Evolutionary conservation across 1,140 invertebrate genomes (phyloP).

Genomic region (Caerostris extrusa): DNA sequence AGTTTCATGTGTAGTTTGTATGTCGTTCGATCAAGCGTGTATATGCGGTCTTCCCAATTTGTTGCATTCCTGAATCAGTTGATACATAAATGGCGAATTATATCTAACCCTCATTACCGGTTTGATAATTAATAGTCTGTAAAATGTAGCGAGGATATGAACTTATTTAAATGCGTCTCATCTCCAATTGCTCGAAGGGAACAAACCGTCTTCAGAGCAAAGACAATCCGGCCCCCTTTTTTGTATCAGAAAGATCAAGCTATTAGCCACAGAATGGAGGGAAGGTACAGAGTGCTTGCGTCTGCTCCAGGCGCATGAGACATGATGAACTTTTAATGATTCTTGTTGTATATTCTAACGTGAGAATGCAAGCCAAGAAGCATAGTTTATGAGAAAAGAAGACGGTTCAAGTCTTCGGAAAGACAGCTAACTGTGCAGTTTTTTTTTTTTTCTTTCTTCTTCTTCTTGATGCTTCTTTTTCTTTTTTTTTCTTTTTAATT

Average conservation of each 20-base stretch:
- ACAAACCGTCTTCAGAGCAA: neutral
- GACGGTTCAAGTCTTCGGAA: neutral
- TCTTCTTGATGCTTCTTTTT: too few relatives aligned
- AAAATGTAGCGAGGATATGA: conserved; percentile 24
- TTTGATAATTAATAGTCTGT: conserved; percentile 24
- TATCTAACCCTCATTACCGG: neutral
- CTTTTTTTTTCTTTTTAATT: conserved; percentile 20
- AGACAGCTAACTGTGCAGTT: conserved; percentile 26
- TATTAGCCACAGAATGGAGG: neutral
- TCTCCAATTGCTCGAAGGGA: neutral
- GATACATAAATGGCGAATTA: too few relatives aligned
- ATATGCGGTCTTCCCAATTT: too few relatives aligned
- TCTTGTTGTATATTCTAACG: conserved; percentile 9
- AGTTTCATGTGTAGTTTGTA: too few relatives aligned
- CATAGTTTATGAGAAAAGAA: neutral
- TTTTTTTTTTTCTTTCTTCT: neutral
- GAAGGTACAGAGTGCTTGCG: neutral
- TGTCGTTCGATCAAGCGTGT: too few relatives aligned
- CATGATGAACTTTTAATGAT: conserved; percentile 66
- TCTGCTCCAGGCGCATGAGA: neutral
- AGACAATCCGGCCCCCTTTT: neutral
- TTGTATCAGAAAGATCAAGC: neutral
- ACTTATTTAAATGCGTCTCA: conserved; percentile 24
- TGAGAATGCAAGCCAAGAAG: conserved; percentile 17
- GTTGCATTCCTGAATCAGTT: too few relatives aligned